A percentile compares a stretch with the other conserved stretches of the same genome.
Conservation (phyloP, 2,888 invertebrate species). For the Limnephilus rhombicus region DNA sequence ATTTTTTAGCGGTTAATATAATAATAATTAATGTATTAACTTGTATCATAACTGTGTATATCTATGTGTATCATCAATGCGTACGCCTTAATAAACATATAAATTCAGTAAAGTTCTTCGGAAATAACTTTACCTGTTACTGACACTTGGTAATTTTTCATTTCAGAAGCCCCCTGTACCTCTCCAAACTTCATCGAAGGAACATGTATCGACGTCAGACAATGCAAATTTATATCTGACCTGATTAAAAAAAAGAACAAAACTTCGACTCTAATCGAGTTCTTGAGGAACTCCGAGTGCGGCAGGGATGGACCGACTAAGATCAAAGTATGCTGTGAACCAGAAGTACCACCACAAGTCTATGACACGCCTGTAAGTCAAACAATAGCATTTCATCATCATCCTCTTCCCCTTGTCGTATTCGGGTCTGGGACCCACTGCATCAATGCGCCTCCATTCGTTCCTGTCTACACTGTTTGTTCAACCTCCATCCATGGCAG, state of each 20-base stretch:
- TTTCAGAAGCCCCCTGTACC: neutral
- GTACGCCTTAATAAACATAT: neutral
- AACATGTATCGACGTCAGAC: neutral
- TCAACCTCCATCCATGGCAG: no score
- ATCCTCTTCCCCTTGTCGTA: no score
- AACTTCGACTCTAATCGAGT: neutral
- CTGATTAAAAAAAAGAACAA: neutral
- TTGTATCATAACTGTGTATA: no score
- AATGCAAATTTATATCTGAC: neutral
- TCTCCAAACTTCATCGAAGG: neutral
- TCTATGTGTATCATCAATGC: no score
- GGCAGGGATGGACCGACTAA: neutral
- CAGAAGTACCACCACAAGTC: neutral
- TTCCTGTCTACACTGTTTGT: no score
- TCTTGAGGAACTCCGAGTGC: neutral
- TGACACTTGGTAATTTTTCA: neutral
- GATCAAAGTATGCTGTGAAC: slow-evolving; percentile 6
- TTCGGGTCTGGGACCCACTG: no score
- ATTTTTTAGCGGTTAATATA: no score
- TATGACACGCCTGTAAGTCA: neutral
- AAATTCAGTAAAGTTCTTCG: neutral
- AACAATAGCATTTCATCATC: neutral
- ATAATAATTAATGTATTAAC: no score
- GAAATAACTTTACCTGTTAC: neutral
- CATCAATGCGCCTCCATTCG: no score